A percentile compares a stretch with the other conserved stretches of the same genome.
These are phyloP conservation scores for Cetoscarus ocellatus DNA, from an alignment of 2,797 vertebrate genomes.

Conservation along the genomic window DNA sequence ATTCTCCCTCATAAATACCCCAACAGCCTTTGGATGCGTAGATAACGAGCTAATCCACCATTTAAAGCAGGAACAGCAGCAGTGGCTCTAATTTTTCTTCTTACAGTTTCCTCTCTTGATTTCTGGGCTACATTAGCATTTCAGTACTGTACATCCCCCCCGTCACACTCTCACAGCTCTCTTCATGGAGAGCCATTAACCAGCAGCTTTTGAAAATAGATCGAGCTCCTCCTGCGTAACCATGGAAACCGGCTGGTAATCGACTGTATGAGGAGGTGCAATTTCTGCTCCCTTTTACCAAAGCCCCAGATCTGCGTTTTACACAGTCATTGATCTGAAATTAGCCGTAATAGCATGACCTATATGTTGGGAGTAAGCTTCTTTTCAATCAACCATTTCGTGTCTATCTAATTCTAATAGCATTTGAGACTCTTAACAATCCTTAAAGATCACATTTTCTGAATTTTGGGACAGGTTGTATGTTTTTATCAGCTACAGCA, in stretches of 20 bases:
- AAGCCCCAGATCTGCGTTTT: conserved; percentile 31
- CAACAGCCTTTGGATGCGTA: conserved; percentile 27
- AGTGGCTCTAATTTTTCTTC: conserved; percentile 49
- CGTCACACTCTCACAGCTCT: conserved; percentile 54
- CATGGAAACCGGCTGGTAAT: conserved; percentile 81
- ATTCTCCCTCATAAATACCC: conserved; percentile 44
- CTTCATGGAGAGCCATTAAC: conserved; percentile 73
- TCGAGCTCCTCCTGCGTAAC: conserved; percentile 73
- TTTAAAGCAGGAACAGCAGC: conserved; percentile 38
- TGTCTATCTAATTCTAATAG: background rate
- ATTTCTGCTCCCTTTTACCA: conserved; percentile 44
- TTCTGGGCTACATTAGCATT: conserved; percentile 67
- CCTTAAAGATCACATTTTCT: background rate
- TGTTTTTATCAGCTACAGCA: conserved; percentile 19
- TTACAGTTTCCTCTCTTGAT: conserved; percentile 32
- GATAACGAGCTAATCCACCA: conserved; percentile 60
- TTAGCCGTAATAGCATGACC: background rate
- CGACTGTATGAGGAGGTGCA: conserved; percentile 56
- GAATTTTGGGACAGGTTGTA: conserved; percentile 8
- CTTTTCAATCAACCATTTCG: background rate
- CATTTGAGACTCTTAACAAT: background rate
- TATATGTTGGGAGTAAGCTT: background rate
- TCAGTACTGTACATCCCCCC: conserved; percentile 62
- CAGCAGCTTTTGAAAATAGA: conserved; percentile 75
- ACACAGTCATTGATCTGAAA: conserved; percentile 21